phyloP scores from a whole-genome alignment of 92 coral and sea anemone species.

The Anthopleura xanthogrammica region DNA sequence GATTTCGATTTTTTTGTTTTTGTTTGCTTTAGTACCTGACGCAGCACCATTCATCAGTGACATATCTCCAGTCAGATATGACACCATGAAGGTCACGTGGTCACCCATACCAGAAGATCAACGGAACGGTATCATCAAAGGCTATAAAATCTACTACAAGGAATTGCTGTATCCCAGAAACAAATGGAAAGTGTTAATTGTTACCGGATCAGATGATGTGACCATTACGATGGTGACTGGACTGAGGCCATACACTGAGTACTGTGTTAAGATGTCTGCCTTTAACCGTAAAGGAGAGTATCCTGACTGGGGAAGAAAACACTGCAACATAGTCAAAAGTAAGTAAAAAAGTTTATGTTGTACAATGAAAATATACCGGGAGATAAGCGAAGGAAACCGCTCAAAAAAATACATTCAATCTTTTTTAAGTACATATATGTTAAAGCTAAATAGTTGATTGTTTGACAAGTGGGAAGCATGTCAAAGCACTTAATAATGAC shows the following conservation, averaged over 20 bases:
- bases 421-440: no score
- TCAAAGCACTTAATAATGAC: no score
- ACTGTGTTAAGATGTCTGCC: conserved; percentile 29
- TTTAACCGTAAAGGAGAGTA: conserved; percentile 26
- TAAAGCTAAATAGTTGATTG: no score
- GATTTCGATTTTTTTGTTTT: no score
- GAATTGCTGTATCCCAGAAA: not conserved
- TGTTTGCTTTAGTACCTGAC: conserved; percentile 13
- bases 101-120: conserved; percentile 6
- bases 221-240: conserved; percentile 13
- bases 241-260: conserved; percentile 11
- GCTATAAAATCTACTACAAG: conserved; percentile 16
- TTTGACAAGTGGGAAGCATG: no score
- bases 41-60: conserved; percentile 13
- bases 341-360: not conserved
- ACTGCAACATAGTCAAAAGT: conserved; percentile 3
- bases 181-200: not conserved
- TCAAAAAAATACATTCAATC: no score
- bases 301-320: conserved; percentile 13
- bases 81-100: conserved; percentile 20
- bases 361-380: no score
- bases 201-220: not conserved
- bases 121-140: conserved; percentile 31
- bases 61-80: conserved; percentile 13
- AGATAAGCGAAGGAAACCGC: no score